Conservation (phyloP, 2,888 invertebrate genomes). For the Cosmia pyralina region DNA sequence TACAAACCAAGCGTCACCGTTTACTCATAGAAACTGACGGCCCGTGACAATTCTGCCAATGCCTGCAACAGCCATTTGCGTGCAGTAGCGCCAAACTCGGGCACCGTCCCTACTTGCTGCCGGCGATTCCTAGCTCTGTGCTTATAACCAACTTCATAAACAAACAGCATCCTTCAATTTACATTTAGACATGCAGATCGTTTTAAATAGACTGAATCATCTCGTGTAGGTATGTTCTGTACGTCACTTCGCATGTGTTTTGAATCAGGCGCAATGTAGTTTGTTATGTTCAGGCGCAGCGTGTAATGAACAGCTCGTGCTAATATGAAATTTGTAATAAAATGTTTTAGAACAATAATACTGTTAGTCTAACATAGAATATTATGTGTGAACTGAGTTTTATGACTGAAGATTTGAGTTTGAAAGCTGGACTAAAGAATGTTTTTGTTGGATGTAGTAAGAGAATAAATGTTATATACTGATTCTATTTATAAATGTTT, state of each 20-base stretch:
- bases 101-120: not conserved
- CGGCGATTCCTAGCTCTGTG: not conserved
- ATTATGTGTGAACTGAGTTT: slow-evolving; percentile 39
- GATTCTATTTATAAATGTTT: not conserved
- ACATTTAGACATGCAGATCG: slow-evolving; percentile 48
- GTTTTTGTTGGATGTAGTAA: slow-evolving; percentile 9
- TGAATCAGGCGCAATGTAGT: slow-evolving; percentile 71
- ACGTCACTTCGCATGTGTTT: slow-evolving; percentile 70
- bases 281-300: slow-evolving; percentile 68
- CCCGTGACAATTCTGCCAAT: not conserved
- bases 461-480: slow-evolving; percentile 10
- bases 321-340: slow-evolving; percentile 62
- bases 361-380: slow-evolving; percentile 9
- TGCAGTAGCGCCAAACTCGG: not conserved
- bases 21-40: not conserved
- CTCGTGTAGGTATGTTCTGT: slow-evolving; percentile 24
- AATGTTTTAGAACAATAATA: slow-evolving; percentile 52
- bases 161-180: slow-evolving; percentile 45
- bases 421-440: not conserved
- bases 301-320: slow-evolving; percentile 71
- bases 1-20: not conserved
- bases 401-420: slow-evolving; percentile 22
- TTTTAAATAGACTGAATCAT: slow-evolving; percentile 63
- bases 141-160: slow-evolving; percentile 16
- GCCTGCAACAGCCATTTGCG: not conserved